Base-by-base conservation (phyloP, 2,888 invertebrate genomes). In the Drosophila koepferae region DNA sequence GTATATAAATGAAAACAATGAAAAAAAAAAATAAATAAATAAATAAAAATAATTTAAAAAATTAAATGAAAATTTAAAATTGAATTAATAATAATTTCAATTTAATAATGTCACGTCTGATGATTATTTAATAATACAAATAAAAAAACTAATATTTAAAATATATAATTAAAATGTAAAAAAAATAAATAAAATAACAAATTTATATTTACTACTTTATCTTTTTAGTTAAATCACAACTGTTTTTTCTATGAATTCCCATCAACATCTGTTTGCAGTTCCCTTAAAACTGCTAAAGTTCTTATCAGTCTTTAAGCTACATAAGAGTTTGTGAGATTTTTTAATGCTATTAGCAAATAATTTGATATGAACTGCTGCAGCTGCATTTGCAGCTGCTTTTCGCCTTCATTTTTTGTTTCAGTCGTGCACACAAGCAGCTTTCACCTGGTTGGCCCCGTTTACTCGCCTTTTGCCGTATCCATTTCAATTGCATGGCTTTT, bases 401-500 rank as follows among this genome's bases (percentile, higher is more conserved):
- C 28, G 6, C 0, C 28, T 23, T 20, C 20, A 0, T 23, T 28
- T 28, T 28, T 28, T 28, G 6, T 6, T 28, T 28, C 28, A 28
- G 28, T 28, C n/a, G 18, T 8, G n/a, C 58, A 44, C 16, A 23
- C 48, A 59, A 59, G 60, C 18, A 60, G 48, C 48, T 60, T 60
- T 49, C 48, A 60, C 34, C 36, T 34, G 14, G 12, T 2, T 44
- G 44, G 14, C 16, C 38, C 14, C 34, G 44, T 31, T 20, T 14
- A 2, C 12, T 41, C 20, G 44, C 53, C 38, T 65, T 10, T 14
- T 63, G 38, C 64, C 14, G 60, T 76, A 65, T 72, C 58, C 60
- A 85, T 80, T 82, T 65, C 71, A 80, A 80, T 82, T 56, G 80
- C 69, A 63, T 62, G 64, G 64, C 80, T 75, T 65, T 65, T 59